phyloP scores from a whole-genome alignment of 2,113 vertebrate genomes.

The Eupsittula cactorum region DNA sequence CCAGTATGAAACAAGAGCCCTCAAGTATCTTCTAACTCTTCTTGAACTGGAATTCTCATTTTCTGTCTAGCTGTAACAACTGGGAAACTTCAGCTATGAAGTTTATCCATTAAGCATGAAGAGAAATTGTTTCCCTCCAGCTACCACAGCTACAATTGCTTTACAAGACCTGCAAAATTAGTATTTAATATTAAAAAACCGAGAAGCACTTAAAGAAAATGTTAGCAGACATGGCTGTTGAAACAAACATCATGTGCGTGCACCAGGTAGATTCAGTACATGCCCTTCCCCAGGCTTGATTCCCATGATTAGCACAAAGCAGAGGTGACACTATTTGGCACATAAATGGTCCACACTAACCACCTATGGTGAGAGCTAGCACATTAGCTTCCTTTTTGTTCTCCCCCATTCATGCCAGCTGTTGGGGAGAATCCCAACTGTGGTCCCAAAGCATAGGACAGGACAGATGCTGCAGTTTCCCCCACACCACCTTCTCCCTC shows the following conservation, averaged over 20 bases:
- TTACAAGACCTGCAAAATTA: constrained; percentile 47
- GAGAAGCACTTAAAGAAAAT: neutral
- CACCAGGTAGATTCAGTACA: neutral
- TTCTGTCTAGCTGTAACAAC: constrained; percentile 7
- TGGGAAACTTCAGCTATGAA: constrained; percentile 31
- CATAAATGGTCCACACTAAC: neutral
- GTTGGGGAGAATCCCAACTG: neutral
- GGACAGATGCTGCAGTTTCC: neutral
- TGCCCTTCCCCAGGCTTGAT: neutral
- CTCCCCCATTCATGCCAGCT: neutral
- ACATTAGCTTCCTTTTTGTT: neutral
- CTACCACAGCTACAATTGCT: constrained; percentile 30
- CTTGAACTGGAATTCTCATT: neutral
- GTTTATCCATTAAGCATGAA: constrained; percentile 6
- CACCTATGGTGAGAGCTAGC: neutral
- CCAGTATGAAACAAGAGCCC: neutral
- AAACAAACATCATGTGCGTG: neutral
- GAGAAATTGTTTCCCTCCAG: constrained; percentile 27
- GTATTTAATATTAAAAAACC: constrained; percentile 33
- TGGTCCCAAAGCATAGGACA: neutral
- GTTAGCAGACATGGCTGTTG: neutral
- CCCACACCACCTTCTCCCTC: neutral
- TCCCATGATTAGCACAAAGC: neutral
- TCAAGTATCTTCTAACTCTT: neutral
- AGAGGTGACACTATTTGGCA: neutral